phyloP scores from a whole-genome alignment of 1,140 invertebrate species.

The Panagrolaimus sp. region DNA sequence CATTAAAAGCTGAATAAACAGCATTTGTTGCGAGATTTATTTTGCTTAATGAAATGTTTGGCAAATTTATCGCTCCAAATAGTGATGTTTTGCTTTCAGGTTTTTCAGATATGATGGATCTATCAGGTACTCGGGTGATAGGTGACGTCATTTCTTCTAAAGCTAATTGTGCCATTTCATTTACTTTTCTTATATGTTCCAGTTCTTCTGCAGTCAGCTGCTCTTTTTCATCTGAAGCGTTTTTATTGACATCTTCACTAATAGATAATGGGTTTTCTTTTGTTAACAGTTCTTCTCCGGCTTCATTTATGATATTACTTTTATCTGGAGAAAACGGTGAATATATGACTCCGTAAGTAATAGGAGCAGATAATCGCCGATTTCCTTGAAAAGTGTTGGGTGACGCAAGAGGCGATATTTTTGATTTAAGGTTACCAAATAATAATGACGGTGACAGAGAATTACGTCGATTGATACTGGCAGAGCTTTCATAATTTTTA shows the following conservation, averaged over 20 bases:
- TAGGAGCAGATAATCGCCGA: conserved; percentile 3
- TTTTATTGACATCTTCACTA: not conserved
- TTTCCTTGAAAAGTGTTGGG: not conserved
- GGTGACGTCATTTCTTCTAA: not conserved
- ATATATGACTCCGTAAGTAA: not conserved
- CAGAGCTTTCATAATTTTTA: not conserved
- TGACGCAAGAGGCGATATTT: not conserved
- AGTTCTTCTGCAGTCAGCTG: conserved; percentile 28
- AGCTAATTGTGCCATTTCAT: conserved; percentile 10
- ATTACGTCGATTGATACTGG: not conserved
- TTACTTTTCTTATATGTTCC: conserved; percentile 25
- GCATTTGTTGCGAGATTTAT: too few relatives aligned
- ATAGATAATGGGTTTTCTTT: not conserved
- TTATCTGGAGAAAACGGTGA: not conserved
- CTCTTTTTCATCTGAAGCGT: not conserved
- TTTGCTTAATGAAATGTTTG: too few relatives aligned
- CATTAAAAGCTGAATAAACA: too few relatives aligned
- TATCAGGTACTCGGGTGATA: not conserved
- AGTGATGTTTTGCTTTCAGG: not conserved
- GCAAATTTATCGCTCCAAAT: too few relatives aligned
- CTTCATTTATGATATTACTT: not conserved
- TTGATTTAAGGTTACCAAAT: not conserved
- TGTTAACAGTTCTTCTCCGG: not conserved
- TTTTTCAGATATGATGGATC: not conserved
- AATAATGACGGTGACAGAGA: not conserved